Evolutionary conservation across 2,888 invertebrate species (phyloP).

Genomic region (Elegia similella): DNA sequence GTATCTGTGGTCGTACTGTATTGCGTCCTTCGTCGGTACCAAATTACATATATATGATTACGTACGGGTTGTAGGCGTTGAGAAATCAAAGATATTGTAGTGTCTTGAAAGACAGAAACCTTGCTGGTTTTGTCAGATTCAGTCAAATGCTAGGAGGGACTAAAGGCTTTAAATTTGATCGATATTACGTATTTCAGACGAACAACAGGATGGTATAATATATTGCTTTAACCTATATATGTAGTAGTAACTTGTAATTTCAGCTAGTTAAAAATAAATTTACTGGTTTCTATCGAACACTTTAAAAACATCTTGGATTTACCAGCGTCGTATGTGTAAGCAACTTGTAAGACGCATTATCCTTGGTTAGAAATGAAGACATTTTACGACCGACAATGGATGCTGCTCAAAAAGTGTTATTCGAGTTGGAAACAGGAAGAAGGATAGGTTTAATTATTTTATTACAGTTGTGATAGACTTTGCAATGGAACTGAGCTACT

Average conservation of each 20-base stretch:
- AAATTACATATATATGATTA: conserved; percentile 19
- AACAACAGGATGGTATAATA: too few species aligned
- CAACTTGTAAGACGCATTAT: neutral
- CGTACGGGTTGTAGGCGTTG: neutral
- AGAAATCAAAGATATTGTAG: neutral
- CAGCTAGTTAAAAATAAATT: neutral
- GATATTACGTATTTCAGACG: too few species aligned
- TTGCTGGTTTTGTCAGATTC: too few species aligned
- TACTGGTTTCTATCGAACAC: neutral
- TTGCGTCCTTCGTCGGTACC: conserved; percentile 27
- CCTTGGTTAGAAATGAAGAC: neutral
- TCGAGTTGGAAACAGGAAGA: conserved; percentile 10
- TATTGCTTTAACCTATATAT: too few species aligned
- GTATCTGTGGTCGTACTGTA: conserved; percentile 28
- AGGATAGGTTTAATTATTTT: conserved; percentile 17
- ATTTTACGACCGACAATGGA: conserved; percentile 28
- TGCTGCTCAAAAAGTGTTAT: conserved; percentile 19
- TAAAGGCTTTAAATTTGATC: too few species aligned
- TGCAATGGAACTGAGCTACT: conserved; percentile 6
- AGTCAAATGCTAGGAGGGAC: too few species aligned
- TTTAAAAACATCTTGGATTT: neutral
- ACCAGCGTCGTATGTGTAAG: neutral
- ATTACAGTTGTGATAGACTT: neutral
- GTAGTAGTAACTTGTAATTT: too few species aligned
- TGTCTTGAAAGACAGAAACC: neutral